phyloP scores from a whole-genome alignment of 2,113 vertebrate species.

The Paraplagusia blochii region DNA sequence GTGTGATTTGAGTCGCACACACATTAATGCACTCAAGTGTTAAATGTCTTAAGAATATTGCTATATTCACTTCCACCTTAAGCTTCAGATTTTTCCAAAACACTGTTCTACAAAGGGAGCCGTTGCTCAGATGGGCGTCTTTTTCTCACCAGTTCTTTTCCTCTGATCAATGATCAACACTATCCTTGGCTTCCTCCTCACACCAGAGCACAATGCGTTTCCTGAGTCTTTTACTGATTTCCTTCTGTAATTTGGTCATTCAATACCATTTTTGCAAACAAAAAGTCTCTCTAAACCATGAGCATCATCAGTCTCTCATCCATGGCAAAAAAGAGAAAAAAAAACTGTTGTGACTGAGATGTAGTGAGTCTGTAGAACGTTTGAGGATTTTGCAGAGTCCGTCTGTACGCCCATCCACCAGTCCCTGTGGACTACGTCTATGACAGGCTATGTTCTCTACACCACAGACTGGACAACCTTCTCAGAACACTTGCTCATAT shows the following conservation, averaged over 20 bases:
- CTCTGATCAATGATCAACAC: constrained; percentile 36
- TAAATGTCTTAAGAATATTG: constrained; percentile 73
- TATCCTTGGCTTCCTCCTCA: constrained; percentile 47
- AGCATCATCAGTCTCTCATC: constrained; percentile 41
- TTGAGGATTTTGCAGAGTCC: constrained; percentile 52
- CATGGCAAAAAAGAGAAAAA: constrained; percentile 45
- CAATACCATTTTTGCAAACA: constrained; percentile 36
- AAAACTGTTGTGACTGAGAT: constrained; percentile 54
- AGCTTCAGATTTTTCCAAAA: constrained; percentile 28
- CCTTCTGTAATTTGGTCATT: constrained; percentile 66
- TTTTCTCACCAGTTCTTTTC: constrained; percentile 12
- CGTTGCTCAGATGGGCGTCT: constrained; percentile 19
- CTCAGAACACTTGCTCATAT: constrained; percentile 36
- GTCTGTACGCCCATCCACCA: constrained; percentile 34
- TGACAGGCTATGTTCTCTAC: constrained; percentile 34
- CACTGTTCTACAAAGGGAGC: constrained; percentile 16
- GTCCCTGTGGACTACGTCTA: constrained; percentile 39
- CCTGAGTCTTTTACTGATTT: constrained; percentile 58
- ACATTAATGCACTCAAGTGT: constrained; percentile 53
- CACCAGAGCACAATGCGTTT: constrained; percentile 33
- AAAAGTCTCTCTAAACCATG: constrained; percentile 43
- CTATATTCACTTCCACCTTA: constrained; percentile 60
- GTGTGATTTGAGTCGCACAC: constrained; percentile 39
- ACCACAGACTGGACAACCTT: constrained; percentile 42
- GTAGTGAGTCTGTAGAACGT: constrained; percentile 48